These are phyloP conservation scores for Menura novaehollandiae DNA, from an alignment of 2,113 vertebrate genomes.

Conservation along the genomic window DNA sequence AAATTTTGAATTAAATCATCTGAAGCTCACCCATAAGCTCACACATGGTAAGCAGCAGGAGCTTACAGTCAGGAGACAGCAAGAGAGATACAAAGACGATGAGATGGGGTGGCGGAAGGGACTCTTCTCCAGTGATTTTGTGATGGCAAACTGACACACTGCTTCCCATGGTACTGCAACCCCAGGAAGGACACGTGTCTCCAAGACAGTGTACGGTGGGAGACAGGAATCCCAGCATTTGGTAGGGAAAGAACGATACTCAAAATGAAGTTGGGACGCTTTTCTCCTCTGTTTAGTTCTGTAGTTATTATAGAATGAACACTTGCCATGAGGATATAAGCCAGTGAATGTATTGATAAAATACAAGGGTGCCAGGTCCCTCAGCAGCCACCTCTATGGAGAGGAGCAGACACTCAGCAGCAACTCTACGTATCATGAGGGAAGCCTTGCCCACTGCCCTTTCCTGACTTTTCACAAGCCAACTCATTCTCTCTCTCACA, in stretches of 20 bases:
- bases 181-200: background rate
- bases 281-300: background rate
- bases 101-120: background rate
- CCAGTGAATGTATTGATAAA: background rate
- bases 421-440: accelerated
- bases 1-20: background rate
- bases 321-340: background rate
- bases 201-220: background rate
- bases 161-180: background rate
- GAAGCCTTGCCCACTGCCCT: background rate
- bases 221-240: background rate
- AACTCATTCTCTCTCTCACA: background rate
- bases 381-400: background rate
- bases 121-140: background rate
- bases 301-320: background rate
- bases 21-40: background rate
- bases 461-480: background rate
- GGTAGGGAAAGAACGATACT: accelerated
- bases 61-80: background rate
- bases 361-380: background rate
- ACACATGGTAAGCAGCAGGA: background rate
- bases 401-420: background rate
- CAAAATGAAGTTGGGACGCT: background rate
- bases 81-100: background rate
- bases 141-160: background rate